phyloP scores from a whole-genome alignment of 1,140 invertebrate genomes.

The Drosophila kurseongensis region DNA sequence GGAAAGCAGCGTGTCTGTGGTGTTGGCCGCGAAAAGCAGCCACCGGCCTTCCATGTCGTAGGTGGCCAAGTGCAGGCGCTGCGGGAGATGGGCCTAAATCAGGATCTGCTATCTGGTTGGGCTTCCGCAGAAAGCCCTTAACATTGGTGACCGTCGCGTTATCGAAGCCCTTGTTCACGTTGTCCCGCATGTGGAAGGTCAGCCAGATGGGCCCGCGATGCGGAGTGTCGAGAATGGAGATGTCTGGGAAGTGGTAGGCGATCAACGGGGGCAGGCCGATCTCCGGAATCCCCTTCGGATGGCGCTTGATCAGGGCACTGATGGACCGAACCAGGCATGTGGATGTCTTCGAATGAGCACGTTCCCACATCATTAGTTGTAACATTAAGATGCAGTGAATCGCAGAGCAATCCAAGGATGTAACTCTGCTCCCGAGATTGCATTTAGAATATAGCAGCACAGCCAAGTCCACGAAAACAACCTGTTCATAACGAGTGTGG shows the following conservation, averaged over 20 bases:
- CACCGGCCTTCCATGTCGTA: conserved; percentile 8
- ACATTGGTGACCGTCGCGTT: background rate
- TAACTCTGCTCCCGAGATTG: background rate
- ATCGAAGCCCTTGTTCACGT: conserved; percentile 1
- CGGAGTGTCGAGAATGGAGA: too few relatives aligned
- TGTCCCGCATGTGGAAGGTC: too few relatives aligned
- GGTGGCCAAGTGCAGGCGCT: background rate
- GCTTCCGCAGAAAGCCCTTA: too few relatives aligned
- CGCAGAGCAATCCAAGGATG: too few relatives aligned
- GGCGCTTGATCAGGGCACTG: background rate
- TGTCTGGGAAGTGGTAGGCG: too few relatives aligned
- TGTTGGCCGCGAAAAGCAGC: conserved; percentile 30
- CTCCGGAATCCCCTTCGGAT: background rate
- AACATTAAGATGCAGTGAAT: too few relatives aligned
- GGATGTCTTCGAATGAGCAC: too few relatives aligned
- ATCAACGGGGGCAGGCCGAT: too few relatives aligned
- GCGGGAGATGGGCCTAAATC: background rate
- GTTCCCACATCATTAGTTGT: too few relatives aligned
- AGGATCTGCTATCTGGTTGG: background rate
- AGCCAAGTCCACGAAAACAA: too few relatives aligned
- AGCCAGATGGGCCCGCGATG: too few relatives aligned
- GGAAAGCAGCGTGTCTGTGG: conserved; percentile 30
- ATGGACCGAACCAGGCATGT: background rate
- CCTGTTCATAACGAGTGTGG: too few relatives aligned
- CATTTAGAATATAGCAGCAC: background rate